These are phyloP conservation scores for Cotesia glomerata DNA, from an alignment of 1,140 invertebrate genomes.

Conservation along the genomic window DNA sequence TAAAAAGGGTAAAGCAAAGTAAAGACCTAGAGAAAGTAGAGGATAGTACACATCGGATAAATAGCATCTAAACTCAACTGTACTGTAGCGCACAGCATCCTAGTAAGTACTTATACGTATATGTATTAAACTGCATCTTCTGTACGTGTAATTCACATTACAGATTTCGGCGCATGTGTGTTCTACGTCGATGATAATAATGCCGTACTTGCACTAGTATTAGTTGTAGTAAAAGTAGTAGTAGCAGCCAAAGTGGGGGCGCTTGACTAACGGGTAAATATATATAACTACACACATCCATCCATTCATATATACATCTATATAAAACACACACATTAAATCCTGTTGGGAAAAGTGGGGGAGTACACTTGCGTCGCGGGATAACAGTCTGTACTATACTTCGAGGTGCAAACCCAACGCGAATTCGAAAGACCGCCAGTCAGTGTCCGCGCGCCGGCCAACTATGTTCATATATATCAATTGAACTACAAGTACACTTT, in stretches of 20 bases:
- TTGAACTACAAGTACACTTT: background rate
- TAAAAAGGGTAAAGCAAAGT: background rate
- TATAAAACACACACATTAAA: background rate
- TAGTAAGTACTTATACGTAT: background rate
- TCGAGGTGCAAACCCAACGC: conserved; percentile 59
- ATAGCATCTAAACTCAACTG: conserved; percentile 9
- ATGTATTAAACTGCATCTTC: background rate
- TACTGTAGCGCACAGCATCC: background rate
- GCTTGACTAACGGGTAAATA: conserved; percentile 2
- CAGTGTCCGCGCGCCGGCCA: conserved; percentile 55
- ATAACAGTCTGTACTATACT: conserved; percentile 42
- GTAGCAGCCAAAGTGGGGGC: background rate
- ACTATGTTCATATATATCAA: conserved; percentile 35
- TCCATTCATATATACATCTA: no score
- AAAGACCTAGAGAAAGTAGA: background rate
- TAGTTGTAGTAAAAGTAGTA: no score
- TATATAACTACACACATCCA: no score
- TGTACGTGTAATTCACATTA: background rate
- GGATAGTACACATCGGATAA: conserved; percentile 3
- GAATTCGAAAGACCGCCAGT: conserved; percentile 60
- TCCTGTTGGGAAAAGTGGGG: conserved; percentile 11
- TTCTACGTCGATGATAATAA: no score
- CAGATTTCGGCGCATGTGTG: no score
- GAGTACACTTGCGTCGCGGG: conserved; percentile 44
- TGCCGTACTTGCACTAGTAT: no score